A percentile compares a stretch with the other conserved stretches of the same genome.
Evolutionary conservation across 2,113 vertebrate genomes (phyloP).

Genomic region (Oreochromis aureus): DNA sequence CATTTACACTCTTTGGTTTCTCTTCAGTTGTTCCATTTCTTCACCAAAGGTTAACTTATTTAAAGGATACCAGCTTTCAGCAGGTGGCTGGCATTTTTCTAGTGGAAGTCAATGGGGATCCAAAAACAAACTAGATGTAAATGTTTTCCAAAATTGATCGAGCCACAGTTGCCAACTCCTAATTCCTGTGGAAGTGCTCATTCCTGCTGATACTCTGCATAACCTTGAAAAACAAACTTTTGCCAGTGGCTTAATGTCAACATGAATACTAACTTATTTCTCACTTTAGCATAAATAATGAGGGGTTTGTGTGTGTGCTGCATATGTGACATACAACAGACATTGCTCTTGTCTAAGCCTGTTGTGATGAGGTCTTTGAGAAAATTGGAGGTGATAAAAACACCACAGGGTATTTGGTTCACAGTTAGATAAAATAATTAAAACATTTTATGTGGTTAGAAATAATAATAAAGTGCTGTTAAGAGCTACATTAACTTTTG

Average conservation of each 20-base stretch:
- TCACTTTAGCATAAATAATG: background rate
- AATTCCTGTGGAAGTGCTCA: background rate
- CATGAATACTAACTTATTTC: background rate
- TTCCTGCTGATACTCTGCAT: background rate
- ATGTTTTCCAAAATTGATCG: conserved; percentile 14
- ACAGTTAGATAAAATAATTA: background rate
- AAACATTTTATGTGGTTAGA: background rate
- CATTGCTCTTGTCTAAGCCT: background rate
- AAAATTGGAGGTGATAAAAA: background rate
- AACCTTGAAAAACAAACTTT: background rate
- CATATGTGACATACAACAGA: background rate
- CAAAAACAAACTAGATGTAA: conserved; percentile 12
- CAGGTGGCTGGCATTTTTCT: background rate
- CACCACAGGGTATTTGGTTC: background rate
- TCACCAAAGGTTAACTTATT: background rate
- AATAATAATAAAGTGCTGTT: background rate
- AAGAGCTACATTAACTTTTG: background rate
- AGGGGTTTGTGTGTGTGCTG: background rate
- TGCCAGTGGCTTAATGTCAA: background rate
- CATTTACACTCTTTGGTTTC: background rate
- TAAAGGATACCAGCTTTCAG: background rate
- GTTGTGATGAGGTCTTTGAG: background rate
- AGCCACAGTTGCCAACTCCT: background rate
- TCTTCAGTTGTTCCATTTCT: background rate
- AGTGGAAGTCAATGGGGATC: background rate